Evolutionary conservation across 1,140 invertebrate genomes (phyloP).

Genomic region (Zophobas atratus): DNA sequence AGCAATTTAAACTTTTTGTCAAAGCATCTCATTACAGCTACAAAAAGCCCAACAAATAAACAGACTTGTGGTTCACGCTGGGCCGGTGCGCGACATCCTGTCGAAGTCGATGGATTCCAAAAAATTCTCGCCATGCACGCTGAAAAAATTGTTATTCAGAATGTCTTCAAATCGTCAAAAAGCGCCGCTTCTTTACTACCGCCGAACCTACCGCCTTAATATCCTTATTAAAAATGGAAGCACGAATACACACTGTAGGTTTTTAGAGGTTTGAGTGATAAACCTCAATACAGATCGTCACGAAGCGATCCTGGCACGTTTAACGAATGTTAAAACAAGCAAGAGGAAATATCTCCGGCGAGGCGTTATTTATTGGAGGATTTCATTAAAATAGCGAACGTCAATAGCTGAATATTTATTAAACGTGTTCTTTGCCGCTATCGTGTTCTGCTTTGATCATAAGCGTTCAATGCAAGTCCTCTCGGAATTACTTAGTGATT

Average conservation of each 20-base stretch:
- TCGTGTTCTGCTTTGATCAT: slow-evolving; percentile 7
- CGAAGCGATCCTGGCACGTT: slow-evolving; percentile 2
- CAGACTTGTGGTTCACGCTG: background rate
- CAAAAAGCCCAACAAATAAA: background rate
- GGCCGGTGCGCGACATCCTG: slow-evolving; percentile 16
- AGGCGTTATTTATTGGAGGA: slow-evolving; percentile 46
- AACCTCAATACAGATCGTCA: background rate
- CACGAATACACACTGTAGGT: slow-evolving; percentile 14
- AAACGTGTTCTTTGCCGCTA: slow-evolving; percentile 9
- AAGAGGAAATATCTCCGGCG: slow-evolving; percentile 23
- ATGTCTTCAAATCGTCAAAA: slow-evolving; percentile 24
- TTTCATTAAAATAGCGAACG: slow-evolving; percentile 48
- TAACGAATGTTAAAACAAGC: slow-evolving; percentile 49
- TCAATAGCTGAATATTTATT: slow-evolving; percentile 50
- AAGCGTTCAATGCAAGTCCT: background rate
- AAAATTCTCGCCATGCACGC: slow-evolving; percentile 15
- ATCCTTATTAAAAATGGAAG: slow-evolving; percentile 38
- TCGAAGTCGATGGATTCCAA: slow-evolving; percentile 20
- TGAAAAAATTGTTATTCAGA: slow-evolving; percentile 34
- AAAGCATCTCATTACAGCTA: background rate
- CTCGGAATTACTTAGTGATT: no score
- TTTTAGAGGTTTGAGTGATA: slow-evolving; percentile 10
- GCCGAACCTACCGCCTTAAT: slow-evolving; percentile 22
- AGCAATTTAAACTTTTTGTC: background rate
- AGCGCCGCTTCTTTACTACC: slow-evolving; percentile 16